Base-by-base conservation (phyloP, 1,140 invertebrate genomes). In the Drosophila rhopaloa region DNA sequence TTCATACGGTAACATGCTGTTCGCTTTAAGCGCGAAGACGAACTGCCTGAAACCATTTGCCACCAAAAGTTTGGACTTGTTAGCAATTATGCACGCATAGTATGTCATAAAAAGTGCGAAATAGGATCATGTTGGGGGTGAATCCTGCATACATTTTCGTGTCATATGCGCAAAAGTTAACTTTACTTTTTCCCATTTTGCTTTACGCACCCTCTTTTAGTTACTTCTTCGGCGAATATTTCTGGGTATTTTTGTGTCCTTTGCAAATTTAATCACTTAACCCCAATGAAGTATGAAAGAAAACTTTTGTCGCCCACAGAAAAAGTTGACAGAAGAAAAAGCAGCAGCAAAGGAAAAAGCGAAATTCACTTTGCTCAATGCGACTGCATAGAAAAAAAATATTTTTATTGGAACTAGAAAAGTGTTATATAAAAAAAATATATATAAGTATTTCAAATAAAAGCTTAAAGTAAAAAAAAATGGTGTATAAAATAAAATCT, bases 231-330 rank as follows among this genome's bases (percentile, higher is more conserved):
- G 16, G 14, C 7, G 63, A 47, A 71, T 38, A 56, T 65, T 55
- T 58, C 44, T 60, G 14, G 44, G 53, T 60, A 63, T 60, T 62
- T 58, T 47, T 77, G 61, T 66, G 65, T 82, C 60, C 57, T 72
- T 79, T 85, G 82, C 82, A 86, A 85, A 85, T 85, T 85, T 85
- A 85, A 85, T 85, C 82, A 85, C 82, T 85, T 85, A 85, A 85
- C 82, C 82, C 82, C 82, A 85, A 85, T 84, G 82, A 85, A 85
- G 81, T 74, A 84, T 77, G 75, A 77, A 71, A 82, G 66, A 14
- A 83, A 83, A 84, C 41, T 85, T 84, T 84, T 79, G 44, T 37
- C 47, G 44, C 71, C 62, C 53, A 59, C 53, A 53, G 59, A 55
- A 72, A 83, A 83, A 84, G 71, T 84, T 83, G 65, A 72, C 60